phyloP scores from a whole-genome alignment of 2,797 vertebrate genomes.

The Rhinatrema bivittatum region DNA sequence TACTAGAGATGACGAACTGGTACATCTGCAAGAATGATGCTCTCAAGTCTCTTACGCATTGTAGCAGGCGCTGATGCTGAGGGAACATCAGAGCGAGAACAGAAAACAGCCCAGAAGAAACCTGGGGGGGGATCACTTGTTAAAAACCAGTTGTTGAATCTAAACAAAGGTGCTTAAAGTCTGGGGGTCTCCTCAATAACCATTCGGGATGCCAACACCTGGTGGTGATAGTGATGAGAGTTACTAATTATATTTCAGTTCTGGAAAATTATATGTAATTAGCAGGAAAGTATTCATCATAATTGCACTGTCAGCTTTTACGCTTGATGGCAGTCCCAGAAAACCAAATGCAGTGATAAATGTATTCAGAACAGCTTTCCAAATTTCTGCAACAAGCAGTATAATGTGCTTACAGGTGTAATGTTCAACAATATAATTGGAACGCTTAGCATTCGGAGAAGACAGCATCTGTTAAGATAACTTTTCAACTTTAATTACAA shows the following conservation, averaged over 20 bases:
- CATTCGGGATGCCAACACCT: slow-evolving; percentile 18
- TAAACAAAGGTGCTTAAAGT: not conserved
- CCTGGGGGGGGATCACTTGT: not conserved
- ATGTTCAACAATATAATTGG: slow-evolving; percentile 18
- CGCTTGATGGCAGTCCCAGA: slow-evolving; percentile 8
- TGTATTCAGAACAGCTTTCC: slow-evolving; percentile 17
- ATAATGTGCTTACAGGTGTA: slow-evolving; percentile 18
- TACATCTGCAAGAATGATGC: too few relatives aligned
- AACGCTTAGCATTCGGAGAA: slow-evolving; percentile 15
- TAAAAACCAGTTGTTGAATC: not conserved
- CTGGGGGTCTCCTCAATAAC: not conserved
- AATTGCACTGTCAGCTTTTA: slow-evolving; percentile 21
- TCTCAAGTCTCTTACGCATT: too few relatives aligned
- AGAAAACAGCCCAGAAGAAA: too few relatives aligned
- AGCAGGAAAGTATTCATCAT: slow-evolving; percentile 10
- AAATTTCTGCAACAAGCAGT: slow-evolving; percentile 6
- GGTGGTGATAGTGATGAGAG: slow-evolving; percentile 14
- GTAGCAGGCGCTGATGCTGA: too few relatives aligned
- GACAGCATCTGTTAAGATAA: slow-evolving; percentile 9
- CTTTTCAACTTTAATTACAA: slow-evolving; percentile 15
- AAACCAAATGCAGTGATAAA: slow-evolving; percentile 22
- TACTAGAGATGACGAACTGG: too few relatives aligned
- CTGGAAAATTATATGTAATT: slow-evolving; percentile 32
- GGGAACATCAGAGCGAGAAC: too few relatives aligned
- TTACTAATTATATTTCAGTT: slow-evolving; percentile 32